These are phyloP conservation scores for Spodoptera exigua DNA, from an alignment of 2,888 invertebrate genomes.

Conservation along the genomic window DNA sequence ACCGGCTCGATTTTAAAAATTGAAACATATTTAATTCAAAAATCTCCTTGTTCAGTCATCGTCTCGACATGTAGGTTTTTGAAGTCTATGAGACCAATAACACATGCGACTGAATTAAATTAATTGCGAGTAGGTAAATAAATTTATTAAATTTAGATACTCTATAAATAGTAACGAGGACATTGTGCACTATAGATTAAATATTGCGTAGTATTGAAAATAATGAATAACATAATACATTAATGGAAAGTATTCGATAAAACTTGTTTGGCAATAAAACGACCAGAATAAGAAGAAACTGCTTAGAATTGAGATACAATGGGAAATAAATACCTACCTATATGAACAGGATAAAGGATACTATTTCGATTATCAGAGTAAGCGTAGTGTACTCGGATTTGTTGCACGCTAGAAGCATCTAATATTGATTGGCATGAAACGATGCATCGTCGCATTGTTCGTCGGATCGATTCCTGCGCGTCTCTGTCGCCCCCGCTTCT, in stretches of 20 bases:
- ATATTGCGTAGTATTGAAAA: slow-evolving; percentile 13
- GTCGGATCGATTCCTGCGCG: slow-evolving; percentile 83
- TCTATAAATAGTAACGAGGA: slow-evolving; percentile 12
- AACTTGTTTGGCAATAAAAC: slow-evolving; percentile 42
- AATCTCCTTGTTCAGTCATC: slow-evolving; percentile 15
- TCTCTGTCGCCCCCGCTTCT: slow-evolving; percentile 84
- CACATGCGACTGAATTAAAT: neutral
- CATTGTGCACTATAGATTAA: neutral
- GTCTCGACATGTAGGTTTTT: slow-evolving; percentile 23
- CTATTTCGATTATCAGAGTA: slow-evolving; percentile 44
- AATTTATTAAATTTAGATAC: slow-evolving; percentile 16
- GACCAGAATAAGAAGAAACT: neutral
- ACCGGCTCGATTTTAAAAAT: slow-evolving; percentile 17
- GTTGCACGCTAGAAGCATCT: slow-evolving; percentile 63
- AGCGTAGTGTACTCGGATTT: slow-evolving; percentile 45
- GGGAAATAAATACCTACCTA: slow-evolving; percentile 10
- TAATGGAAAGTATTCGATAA: slow-evolving; percentile 40
- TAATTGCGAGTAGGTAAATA: neutral
- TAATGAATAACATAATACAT: slow-evolving; percentile 17
- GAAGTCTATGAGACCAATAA: slow-evolving; percentile 1
- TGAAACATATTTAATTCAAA: slow-evolving; percentile 13
- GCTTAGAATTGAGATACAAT: slow-evolving; percentile 16
- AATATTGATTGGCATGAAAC: slow-evolving; percentile 82
- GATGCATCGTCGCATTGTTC: slow-evolving; percentile 81
- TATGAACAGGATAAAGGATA: slow-evolving; percentile 29